Percentiles rank a stretch among this genome's conserved stretches.
Conservation (phyloP, 2,797 vertebrate genomes). For the Acestrorhynchus altus region DNA sequence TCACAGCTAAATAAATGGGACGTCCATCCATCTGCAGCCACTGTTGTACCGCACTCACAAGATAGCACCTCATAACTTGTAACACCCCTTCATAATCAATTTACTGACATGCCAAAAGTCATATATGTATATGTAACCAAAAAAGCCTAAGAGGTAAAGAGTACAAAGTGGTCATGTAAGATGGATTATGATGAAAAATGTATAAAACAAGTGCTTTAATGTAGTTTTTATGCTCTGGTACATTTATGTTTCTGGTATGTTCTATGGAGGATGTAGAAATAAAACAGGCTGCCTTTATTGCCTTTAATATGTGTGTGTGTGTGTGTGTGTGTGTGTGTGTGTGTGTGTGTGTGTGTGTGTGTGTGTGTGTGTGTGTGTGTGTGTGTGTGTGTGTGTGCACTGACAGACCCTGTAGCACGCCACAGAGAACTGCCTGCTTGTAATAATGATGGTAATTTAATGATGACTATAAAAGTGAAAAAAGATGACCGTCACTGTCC, state of each 20-base stretch:
- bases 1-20: no score
- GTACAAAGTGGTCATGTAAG: no score
- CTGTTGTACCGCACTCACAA: no score
- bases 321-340: constrained; percentile 3
- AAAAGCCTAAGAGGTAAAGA: no score
- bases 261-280: not conserved
- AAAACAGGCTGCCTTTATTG: not conserved
- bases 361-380: constrained; percentile 1
- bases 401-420: constrained; percentile 43
- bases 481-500: constrained; percentile 42
- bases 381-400: not conserved
- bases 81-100: no score
- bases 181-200: not conserved
- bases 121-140: no score
- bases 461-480: constrained; percentile 4
- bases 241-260: not conserved
- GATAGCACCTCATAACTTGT: no score
- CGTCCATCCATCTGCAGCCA: no score
- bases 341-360: constrained; percentile 15
- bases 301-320: not conserved
- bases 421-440: constrained; percentile 32
- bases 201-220: not conserved
- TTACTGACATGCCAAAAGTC: no score
- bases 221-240: not conserved
- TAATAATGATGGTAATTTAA: constrained; percentile 45